Evolutionary conservation across 2,797 vertebrate genomes (phyloP).

Genomic region (Hirundo rustica): DNA sequence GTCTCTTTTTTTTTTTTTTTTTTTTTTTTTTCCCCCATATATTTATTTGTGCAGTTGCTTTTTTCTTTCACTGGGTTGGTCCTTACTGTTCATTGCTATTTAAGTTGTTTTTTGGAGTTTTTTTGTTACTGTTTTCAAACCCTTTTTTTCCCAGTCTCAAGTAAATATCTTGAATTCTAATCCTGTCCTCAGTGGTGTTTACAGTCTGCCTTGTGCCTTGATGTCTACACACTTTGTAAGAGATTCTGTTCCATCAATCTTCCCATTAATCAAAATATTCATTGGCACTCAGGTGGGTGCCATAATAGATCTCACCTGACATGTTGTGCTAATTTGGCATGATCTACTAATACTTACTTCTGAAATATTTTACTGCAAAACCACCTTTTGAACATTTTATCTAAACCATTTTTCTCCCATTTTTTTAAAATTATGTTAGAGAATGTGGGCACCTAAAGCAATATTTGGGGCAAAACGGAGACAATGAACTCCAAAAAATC

Average conservation of each 20-base stretch:
- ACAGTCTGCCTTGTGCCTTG: not conserved
- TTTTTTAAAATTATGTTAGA: not conserved
- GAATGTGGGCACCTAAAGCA: not conserved
- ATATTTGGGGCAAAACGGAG: not conserved
- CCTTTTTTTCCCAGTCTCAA: not conserved
- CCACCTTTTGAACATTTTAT: not conserved
- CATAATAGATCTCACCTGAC: not conserved
- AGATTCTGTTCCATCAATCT: not conserved
- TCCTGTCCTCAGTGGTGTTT: not conserved
- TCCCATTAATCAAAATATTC: not conserved
- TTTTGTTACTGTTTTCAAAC: not conserved
- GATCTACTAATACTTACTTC: not conserved
- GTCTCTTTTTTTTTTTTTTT: not conserved
- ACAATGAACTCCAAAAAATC: not conserved
- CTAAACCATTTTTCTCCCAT: not conserved
- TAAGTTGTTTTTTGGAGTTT: not conserved
- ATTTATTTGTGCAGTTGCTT: not conserved
- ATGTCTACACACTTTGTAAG: not conserved
- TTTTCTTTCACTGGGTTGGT: not conserved
- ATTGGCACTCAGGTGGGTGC: not conserved
- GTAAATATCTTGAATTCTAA: not conserved
- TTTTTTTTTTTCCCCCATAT: rapidly evolving
- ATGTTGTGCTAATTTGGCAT: not conserved
- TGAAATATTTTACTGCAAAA: not conserved
- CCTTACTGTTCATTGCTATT: not conserved